Conservation (phyloP, 2,888 invertebrate genomes). For the Dioctria rufipes region DNA sequence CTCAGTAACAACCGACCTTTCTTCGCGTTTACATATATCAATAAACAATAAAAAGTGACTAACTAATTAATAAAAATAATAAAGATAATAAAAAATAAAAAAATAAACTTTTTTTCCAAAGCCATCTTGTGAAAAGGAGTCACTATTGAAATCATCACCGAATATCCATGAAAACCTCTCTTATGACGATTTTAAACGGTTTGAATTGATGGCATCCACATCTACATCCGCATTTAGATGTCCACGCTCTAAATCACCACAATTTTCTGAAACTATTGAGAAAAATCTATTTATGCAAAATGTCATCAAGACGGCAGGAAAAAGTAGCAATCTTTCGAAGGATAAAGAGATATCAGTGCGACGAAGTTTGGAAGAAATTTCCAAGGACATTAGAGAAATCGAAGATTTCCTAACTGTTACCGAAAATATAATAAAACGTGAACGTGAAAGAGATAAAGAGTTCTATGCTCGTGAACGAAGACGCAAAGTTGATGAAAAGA, state of each 20-base stretch:
- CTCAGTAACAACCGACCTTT: background rate
- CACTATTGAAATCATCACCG: constrained; percentile 69
- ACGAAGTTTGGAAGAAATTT: constrained; percentile 70
- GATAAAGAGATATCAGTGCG: constrained; percentile 67
- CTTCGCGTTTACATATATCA: background rate
- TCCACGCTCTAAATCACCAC: constrained; percentile 63
- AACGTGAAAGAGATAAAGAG: constrained; percentile 66
- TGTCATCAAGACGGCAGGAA: constrained; percentile 66
- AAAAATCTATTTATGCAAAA: constrained; percentile 69
- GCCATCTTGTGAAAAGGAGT: constrained; percentile 62
- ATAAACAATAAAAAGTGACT: background rate
- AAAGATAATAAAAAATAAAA: too few species aligned
- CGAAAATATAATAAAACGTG: constrained; percentile 67
- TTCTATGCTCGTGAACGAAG: constrained; percentile 61
- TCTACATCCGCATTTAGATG: constrained; percentile 58
- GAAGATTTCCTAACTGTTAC: constrained; percentile 70
- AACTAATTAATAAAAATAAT: background rate
- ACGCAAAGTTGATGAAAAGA: constrained; percentile 60
- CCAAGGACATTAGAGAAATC: constrained; percentile 70
- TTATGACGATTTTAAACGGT: constrained; percentile 65
- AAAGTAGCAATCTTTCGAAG: background rate
- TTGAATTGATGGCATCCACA: constrained; percentile 60
- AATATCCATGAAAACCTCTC: constrained; percentile 69
- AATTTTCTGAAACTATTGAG: constrained; percentile 69
- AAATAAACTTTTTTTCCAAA: background rate